phyloP scores from a whole-genome alignment of 2,888 invertebrate species.

The Conops quadrifasciatus region DNA sequence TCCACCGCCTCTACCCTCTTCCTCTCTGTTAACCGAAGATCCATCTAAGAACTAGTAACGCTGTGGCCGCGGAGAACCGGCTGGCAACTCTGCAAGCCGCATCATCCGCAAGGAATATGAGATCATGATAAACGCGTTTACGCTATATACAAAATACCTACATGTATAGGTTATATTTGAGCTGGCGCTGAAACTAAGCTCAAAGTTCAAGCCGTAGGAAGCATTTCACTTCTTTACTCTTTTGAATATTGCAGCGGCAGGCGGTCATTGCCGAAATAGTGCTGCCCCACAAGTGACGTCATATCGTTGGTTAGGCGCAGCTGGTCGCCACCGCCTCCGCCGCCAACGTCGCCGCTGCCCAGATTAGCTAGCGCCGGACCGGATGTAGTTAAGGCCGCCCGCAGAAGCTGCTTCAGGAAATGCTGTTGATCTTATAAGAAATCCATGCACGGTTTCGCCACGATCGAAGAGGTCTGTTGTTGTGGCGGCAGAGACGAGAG shows the following conservation, averaged over 20 bases:
- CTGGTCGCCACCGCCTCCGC: conserved; percentile 38
- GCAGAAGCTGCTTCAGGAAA: conserved; percentile 63
- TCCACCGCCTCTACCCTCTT: no score
- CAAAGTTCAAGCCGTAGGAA: no score
- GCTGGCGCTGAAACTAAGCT: not conserved
- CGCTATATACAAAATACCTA: conserved; percentile 10
- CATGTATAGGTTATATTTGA: conserved; percentile 3
- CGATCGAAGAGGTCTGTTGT: conserved; percentile 63
- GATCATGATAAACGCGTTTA: conserved; percentile 10
- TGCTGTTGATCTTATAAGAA: conserved; percentile 67
- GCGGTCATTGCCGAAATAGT: conserved; percentile 28
- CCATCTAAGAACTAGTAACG: no score
- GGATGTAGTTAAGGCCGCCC: conserved; percentile 57
- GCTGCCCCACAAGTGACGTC: conserved; percentile 58
- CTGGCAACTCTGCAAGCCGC: no score
- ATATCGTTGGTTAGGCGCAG: conserved; percentile 56
- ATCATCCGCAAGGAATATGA: no score
- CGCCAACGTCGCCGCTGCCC: not conserved
- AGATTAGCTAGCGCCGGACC: conserved; percentile 20
- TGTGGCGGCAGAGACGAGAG: conserved; percentile 49
- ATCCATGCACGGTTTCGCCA: conserved; percentile 65
- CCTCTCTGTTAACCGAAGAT: no score
- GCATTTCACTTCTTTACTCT: conserved; percentile 50
- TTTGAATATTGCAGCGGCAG: conserved; percentile 46
- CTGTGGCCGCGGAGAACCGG: no score